Evolutionary conservation across 2,113 vertebrate genomes (phyloP), one percentile per base, ranked within the genome.

Genomic region (Trinectes maculatus): DNA sequence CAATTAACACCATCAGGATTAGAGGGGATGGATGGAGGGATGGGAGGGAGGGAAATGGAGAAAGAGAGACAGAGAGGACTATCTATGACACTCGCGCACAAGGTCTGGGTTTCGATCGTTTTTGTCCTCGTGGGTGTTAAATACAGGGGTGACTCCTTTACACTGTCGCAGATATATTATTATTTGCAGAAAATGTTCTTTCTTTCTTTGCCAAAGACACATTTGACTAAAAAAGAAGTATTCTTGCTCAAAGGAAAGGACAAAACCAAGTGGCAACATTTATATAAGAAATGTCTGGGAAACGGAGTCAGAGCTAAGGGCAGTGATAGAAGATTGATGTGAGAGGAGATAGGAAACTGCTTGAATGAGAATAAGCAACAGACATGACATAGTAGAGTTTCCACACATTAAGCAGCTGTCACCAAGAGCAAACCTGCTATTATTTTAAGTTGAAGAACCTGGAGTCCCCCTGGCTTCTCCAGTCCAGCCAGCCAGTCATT

Each of bases 1-100:
- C 93, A 93, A 93, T 93, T 93, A 93, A 93, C 91, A 91, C 84
- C 76, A 69, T 86, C 89, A 87, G 84, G 91, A 87, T 91, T 90
- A 91, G 75, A 80, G 71, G 71, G 80, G 61, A 69, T 72, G 68
- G 84, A 85, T 65, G 73, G 80, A 84, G 68, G 71, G 83, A 83
- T 74, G 79, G 68, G 57, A 67, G 52, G 49, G 37, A 24, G 43
- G 34, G 53, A 63, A 39, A 21, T 25, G 58, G 16, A 19, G 47
- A 16, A 33, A 39, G 48, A 22, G 22, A 15, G 34, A 48, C 26
- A 39, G 46, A 61, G 54, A 33, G 67, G 61, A 74, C 85, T 79
- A 60, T 83, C 81, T 47, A 67, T 74, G 76, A 83, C 74, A 71
- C 67, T 53, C 42, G 22, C 40, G 63, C 54, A 80, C 73, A 77